Conservation (phyloP, 2,113 vertebrate species). For the Eolophus roseicapilla region DNA sequence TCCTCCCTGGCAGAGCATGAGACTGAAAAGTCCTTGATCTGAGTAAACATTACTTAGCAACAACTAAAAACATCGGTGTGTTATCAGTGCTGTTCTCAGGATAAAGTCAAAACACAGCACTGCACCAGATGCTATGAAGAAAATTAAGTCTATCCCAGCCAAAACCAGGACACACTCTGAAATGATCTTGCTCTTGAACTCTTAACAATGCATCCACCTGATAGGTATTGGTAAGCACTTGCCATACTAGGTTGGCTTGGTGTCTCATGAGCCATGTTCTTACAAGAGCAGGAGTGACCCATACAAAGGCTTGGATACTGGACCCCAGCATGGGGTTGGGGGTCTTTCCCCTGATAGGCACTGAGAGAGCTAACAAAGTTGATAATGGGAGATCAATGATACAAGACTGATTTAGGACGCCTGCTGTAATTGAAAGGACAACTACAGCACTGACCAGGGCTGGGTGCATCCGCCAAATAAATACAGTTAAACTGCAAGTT, state of each 20-base stretch:
- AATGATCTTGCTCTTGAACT: background rate
- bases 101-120: too few species aligned
- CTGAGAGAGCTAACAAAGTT: background rate
- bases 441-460: background rate
- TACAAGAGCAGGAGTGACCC: background rate
- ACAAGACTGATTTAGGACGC: background rate
- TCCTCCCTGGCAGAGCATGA: too few species aligned
- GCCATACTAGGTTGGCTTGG: background rate
- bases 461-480: background rate
- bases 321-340: background rate
- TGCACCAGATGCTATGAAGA: too few species aligned
- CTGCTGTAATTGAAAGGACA: background rate
- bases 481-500: background rate
- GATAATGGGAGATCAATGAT: background rate
- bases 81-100: too few species aligned
- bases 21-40: too few species aligned
- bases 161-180: background rate
- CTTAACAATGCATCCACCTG: background rate
- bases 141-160: background rate
- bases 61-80: too few species aligned
- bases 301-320: background rate
- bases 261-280: background rate
- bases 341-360: background rate
- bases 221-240: background rate
- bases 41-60: too few species aligned